Base-by-base conservation (phyloP, 2,888 invertebrate species). In the Thalpophila matura region DNA sequence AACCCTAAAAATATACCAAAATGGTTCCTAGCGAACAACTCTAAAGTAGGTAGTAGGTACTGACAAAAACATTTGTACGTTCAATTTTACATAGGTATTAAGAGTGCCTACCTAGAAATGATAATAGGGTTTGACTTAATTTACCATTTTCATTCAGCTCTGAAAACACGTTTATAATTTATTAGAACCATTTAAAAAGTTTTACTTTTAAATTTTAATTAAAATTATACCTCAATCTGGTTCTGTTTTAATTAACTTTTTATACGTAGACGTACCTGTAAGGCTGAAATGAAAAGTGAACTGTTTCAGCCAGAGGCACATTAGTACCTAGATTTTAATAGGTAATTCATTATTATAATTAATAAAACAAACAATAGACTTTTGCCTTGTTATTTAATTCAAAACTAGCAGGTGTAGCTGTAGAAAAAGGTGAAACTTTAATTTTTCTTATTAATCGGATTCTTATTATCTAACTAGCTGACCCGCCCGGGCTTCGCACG, bases 121-220 rank as follows among this genome's bases (percentile, higher is more conserved):
- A 27, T 10, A 20, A 26, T 27, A 20, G 7, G 7, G 12, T 14
- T 51, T 27, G 4, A 2, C 3, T n/a, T 29, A 10, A 40, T 31
- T 24, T 5, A 5, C 12, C 12, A n/a, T 3, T 38, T 29, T 24
- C 4, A 24, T 37, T 24, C 12, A 14, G n/a, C 6, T 22, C 20
- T 27, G 1, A 22, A 56, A 57, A 38, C 5, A 29, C 16, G 10
- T 57, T 22, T 16, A 57, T 38, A 24, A 57, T 38, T 57, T 38
- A 38, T 57, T 16, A 6, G 7, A 10, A n/a, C 22, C 27, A 10
- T 20, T 24, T 29, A 24, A 57, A 38, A 29, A 27, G 3, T n/a
- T n/a, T 16, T 12, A 3, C 16, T 38, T 16, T 9, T 20, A 22
- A 29, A 56, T 29, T 24, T 18, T 38, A 18, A 38, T 38, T 56